Conservation (phyloP, 2,797 vertebrate species). For the Anomalospiza imberbis region DNA sequence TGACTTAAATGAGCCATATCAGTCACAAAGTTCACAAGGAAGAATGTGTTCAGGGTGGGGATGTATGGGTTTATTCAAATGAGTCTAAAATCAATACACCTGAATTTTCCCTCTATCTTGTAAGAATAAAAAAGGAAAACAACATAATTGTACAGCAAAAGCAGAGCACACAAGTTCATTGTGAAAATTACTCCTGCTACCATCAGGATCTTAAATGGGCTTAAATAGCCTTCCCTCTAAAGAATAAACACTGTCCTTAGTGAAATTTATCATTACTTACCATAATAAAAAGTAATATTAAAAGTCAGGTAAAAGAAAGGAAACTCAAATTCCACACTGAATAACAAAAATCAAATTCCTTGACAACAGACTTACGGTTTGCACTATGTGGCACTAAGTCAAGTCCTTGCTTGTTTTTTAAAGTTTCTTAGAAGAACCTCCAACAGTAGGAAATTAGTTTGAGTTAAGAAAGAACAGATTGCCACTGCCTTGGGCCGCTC, state of each 20-base stretch:
- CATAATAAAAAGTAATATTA: neutral
- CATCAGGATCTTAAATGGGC: neutral
- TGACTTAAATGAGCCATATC: neutral
- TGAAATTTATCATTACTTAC: neutral
- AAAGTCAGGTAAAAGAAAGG: neutral
- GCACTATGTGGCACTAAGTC: neutral
- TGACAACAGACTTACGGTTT: neutral
- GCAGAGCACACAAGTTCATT: neutral
- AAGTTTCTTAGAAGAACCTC: neutral
- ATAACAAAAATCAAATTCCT: neutral
- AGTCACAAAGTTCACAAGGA: neutral
- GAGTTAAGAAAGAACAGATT: neutral
- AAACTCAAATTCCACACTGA: neutral
- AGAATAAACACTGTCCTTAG: rapidly evolving
- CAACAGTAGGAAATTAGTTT: neutral
- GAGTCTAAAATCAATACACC: neutral
- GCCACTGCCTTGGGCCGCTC: neutral
- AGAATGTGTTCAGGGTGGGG: neutral
- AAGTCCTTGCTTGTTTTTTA: neutral
- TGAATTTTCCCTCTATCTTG: neutral
- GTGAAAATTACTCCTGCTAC: neutral
- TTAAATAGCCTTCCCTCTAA: neutral
- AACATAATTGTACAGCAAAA: neutral
- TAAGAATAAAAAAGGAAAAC: neutral
- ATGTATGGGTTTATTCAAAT: neutral